Evolutionary conservation across 2,888 invertebrate species (phyloP), one percentile per base, ranked within the genome.

Genomic region (Andrena camellia): DNA sequence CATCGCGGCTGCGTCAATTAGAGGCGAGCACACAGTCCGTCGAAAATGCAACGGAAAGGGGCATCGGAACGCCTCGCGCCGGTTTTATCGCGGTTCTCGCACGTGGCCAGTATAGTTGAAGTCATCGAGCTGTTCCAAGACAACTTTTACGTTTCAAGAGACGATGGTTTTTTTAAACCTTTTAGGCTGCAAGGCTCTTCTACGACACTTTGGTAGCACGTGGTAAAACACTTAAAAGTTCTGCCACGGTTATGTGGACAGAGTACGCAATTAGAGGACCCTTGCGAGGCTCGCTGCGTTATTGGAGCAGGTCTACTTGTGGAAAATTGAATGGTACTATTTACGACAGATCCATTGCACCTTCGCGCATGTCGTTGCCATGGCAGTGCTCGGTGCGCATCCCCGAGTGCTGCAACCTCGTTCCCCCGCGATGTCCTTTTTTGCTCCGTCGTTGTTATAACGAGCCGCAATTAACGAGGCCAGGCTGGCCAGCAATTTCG

Each of bases 401-500:
- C 54, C 33, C 23, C 29, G 64, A 33, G 62, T 63, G 17, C 26
- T 13, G 5, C 20, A 23, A 5, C 64, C 66, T 20, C 26, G 60
- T 68, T 52, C 23, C 26, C 23, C 23, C 48, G 23, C 26, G 7
- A 35, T 7, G 52, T 64, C 48, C 48, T 50, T 63, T 87, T 74
- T 74, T 68, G 71, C 74, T 66, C 62, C 50, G 67, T 62, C 72
- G 81, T 74, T 83, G 79, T 86, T 83, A 84, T 89, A 89, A 90
- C 90, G 86, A 90, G 89, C 69, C 72, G 87, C 89, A 87, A 89
- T 89, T 89, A 89, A 87, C 89, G 84, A 86, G 85, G 69, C 79
- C 88, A 73, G 74, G 50, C 64, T 69, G 59, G 78, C 89, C 90
- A 71, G 90, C 83, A 88, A 89, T 89, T 90, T 90, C 74, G 84